Evolutionary conservation across 2,797 vertebrate species (phyloP), one percentile per base, ranked within the genome.

Genomic region (Cirrhinus molitorella): DNA sequence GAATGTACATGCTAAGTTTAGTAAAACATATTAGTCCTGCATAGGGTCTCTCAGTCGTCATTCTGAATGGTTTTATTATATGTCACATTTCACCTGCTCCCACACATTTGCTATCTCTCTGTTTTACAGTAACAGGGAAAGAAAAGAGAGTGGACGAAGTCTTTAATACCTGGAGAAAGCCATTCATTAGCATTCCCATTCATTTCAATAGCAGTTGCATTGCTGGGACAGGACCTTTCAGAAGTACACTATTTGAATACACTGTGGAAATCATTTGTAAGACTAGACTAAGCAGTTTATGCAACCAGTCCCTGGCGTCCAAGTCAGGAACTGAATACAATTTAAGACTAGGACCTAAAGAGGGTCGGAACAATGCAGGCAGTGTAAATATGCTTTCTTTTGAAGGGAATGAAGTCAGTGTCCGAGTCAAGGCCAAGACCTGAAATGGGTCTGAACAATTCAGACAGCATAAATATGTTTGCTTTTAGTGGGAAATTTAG

Each of bases 11-110:
- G 86, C 86, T 89, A 85, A 78, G 77, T 81, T 79, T 78, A 85
- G 37, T 40, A 67, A 37, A 89, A 89, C 63, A 86, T 83, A 85
- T 75, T 83, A 84, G 31, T 85, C 55, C 84, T 82, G 85, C 79
- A 88, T 89, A 79, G 89, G 88, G 45, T 88, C 61, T 53, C 82
- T 88, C 85, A 79, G 86, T 91, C 87, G 88, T 82, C 65, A 43
- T 85, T 5, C 8, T 28, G 72, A 74, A 57, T 55, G 21, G 7
- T 21, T 83, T n/a, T 79, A 85, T 68, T 84, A 84, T 87, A 79
- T 85, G 88, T 91, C 87, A 84, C 84, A 89, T 81, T 57, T 85
- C 68, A 68, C 0, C 87, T 87, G 83, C 86, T 87, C 79, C 80
- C 65, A 34, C 78, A 66, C 78, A 76, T 82, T 81, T 86, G 37